phyloP scores from a whole-genome alignment of 2,113 vertebrate species.

The Stictonetta naevosa region DNA sequence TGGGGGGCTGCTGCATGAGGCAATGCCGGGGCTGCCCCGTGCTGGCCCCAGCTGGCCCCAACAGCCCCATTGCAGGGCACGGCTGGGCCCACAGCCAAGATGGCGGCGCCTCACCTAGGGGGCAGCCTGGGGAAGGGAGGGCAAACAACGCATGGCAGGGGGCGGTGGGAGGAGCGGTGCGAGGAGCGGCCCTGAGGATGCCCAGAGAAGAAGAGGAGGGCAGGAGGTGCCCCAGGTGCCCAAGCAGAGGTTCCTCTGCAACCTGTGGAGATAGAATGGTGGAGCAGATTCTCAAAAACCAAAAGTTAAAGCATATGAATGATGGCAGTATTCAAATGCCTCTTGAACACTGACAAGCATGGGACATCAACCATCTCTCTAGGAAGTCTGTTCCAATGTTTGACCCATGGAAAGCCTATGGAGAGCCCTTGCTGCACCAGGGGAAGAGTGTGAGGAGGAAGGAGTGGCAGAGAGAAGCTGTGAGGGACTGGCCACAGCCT shows the following conservation, averaged over 20 bases:
- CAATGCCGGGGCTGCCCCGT: too few species aligned
- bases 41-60: too few species aligned
- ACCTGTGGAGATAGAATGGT: background rate
- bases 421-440: background rate
- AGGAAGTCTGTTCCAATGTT: background rate
- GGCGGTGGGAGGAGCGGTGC: background rate
- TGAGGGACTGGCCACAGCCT: background rate
- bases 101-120: background rate
- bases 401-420: background rate
- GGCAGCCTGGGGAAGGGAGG: background rate
- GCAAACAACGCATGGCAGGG: background rate
- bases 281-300: background rate
- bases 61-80: too few species aligned
- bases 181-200: background rate
- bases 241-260: background rate
- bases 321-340: background rate
- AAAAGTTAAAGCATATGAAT: background rate
- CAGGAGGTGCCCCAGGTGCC: too few species aligned
- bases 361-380: background rate
- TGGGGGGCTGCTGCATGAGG: too few species aligned
- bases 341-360: background rate
- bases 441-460: background rate
- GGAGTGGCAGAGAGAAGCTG: background rate
- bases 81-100: too few species aligned
- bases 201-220: background rate